A percentile compares a stretch with the other conserved stretches of the same genome.
Conservation (phyloP, 2,888 invertebrate genomes). For the Heteromurus nitidus region DNA sequence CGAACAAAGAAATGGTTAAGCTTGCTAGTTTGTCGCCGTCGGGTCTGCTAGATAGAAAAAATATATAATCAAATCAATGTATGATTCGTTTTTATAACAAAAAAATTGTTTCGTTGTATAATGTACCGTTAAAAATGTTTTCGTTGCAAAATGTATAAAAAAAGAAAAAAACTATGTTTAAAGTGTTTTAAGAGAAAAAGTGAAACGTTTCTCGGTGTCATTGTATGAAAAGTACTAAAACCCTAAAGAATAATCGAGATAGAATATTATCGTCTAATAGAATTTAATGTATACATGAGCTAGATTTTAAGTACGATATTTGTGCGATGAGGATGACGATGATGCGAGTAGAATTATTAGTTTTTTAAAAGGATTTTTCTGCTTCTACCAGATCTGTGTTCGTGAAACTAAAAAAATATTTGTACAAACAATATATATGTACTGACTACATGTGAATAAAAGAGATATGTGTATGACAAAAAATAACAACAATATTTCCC, state of each 20-base stretch:
- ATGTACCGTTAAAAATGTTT: no score
- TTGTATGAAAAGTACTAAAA: background rate
- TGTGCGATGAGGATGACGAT: background rate
- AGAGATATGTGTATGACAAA: slow-evolving; percentile 25
- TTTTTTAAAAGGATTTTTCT: slow-evolving; percentile 30
- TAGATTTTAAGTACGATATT: background rate
- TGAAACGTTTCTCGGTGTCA: slow-evolving; percentile 12
- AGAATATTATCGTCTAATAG: no score
- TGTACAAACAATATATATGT: slow-evolving; percentile 44
- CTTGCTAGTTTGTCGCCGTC: no score
- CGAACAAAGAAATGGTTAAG: no score
- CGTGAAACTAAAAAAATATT: slow-evolving; percentile 57
- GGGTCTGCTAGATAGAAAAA: no score
- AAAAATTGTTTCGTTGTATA: no score
- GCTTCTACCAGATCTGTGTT: slow-evolving; percentile 64
- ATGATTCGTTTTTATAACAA: no score
- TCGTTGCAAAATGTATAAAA: background rate
- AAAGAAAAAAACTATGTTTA: no score
- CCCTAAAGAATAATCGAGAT: no score
- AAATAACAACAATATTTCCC: background rate
- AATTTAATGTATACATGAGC: no score
- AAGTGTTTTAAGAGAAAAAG: background rate
- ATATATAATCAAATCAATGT: no score
- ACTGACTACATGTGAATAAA: slow-evolving; percentile 42
- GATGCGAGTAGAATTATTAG: slow-evolving; percentile 24